Percentiles rank a stretch among this genome's conserved stretches.
phyloP scores from a whole-genome alignment of 2,888 invertebrate genomes.

The Heteromyza rotundicornis region DNA sequence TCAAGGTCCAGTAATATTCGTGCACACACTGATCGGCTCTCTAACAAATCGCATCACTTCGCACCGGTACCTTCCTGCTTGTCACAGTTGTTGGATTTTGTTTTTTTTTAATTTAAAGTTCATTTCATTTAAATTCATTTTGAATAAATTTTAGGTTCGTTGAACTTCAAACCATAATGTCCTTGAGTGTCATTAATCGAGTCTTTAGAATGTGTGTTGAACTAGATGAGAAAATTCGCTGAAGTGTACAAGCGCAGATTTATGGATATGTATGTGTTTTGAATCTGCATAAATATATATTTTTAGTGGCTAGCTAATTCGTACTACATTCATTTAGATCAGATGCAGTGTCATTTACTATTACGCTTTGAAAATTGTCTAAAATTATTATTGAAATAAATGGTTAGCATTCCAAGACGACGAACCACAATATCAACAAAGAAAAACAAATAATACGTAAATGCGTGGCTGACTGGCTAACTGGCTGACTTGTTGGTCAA shows the following conservation, averaged over 20 bases:
- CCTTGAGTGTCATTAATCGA: background rate
- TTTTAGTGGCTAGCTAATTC: too few relatives aligned
- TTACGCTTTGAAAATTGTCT: background rate
- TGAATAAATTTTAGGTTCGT: constrained; percentile 3
- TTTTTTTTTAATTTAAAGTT: constrained; percentile 1
- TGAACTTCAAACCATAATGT: constrained; percentile 9
- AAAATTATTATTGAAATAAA: too few relatives aligned
- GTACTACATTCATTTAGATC: too few relatives aligned
- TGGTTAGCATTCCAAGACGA: background rate
- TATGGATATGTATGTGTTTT: too few relatives aligned
- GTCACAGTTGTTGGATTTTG: too few relatives aligned
- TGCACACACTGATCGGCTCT: background rate
- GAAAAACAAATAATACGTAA: background rate
- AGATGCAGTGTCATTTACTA: too few relatives aligned
- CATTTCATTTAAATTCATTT: background rate
- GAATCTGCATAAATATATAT: too few relatives aligned
- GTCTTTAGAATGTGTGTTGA: background rate
- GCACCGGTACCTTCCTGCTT: too few relatives aligned
- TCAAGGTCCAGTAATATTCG: background rate
- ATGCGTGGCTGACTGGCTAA: too few relatives aligned
- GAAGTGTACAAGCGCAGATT: too few relatives aligned
- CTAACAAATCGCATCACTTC: too few relatives aligned
- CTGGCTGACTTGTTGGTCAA: background rate
- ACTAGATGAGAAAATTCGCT: background rate
- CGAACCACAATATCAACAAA: background rate